These are phyloP conservation scores for Lathamus discolor DNA, from an alignment of 2,113 vertebrate species.

Conservation along the genomic window DNA sequence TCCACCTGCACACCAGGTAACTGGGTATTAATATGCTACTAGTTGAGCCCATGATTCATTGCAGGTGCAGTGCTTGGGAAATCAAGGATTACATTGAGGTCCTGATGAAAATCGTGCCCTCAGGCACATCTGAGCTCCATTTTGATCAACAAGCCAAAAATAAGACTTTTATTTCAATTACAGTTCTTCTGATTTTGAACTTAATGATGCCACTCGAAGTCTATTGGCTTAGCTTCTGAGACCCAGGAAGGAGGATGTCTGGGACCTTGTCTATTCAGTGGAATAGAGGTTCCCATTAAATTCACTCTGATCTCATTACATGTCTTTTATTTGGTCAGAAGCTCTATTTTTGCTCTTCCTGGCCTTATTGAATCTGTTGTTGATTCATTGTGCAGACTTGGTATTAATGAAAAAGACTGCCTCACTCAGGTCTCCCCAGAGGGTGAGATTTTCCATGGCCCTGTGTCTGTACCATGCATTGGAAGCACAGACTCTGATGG, in stretches of 20 bases:
- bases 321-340: constrained; percentile 57
- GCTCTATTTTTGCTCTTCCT: constrained; percentile 62
- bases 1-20: constrained; percentile 67
- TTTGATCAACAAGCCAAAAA: constrained; percentile 61
- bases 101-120: constrained; percentile 69
- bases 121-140: constrained; percentile 66
- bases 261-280: constrained; percentile 52
- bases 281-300: constrained; percentile 51
- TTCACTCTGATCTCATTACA: constrained; percentile 43
- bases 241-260: constrained; percentile 54
- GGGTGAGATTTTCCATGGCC: constrained; percentile 55
- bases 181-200: constrained; percentile 64
- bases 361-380: constrained; percentile 70
- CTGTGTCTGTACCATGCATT: neutral
- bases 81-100: constrained; percentile 65
- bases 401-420: constrained; percentile 49
- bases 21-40: constrained; percentile 64
- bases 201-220: constrained; percentile 68
- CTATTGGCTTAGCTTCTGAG: constrained; percentile 58
- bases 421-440: constrained; percentile 43
- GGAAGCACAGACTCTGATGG: constrained; percentile 52
- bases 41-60: constrained; percentile 66
- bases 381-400: constrained; percentile 61
- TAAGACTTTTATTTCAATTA: constrained; percentile 65
- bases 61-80: constrained; percentile 67